A percentile compares a stretch with the other conserved stretches of the same genome.
phyloP scores from a whole-genome alignment of 2,888 invertebrate species.

The Portevinia maculata region DNA sequence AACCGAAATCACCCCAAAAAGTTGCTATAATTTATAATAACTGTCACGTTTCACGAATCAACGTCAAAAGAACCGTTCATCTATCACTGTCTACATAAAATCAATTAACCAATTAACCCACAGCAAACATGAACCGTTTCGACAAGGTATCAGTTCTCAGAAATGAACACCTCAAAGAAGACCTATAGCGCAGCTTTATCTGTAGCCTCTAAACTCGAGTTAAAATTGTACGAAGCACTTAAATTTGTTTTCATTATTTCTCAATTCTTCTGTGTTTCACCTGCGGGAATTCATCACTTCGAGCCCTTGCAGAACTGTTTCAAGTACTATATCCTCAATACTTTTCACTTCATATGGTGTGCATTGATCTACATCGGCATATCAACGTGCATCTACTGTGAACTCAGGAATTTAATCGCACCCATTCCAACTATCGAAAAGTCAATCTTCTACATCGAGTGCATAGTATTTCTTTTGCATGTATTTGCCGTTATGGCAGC shows the following conservation, averaged over 20 bases:
- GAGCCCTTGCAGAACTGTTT: not conserved
- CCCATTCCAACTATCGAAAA: conserved; percentile 75
- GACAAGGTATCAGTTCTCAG: conserved; percentile 6
- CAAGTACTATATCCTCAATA: conserved; percentile 47
- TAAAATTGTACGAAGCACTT: conserved; percentile 60
- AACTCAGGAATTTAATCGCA: conserved; percentile 45
- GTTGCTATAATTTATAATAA: not conserved
- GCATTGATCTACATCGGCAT: conserved; percentile 58
- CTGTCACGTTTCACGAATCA: not conserved
- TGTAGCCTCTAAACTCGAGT: conserved; percentile 48
- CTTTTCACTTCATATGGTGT: conserved; percentile 74
- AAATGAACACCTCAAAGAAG: conserved; percentile 38
- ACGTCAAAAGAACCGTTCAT: not conserved
- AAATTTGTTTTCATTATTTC: conserved; percentile 67
- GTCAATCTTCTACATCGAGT: conserved; percentile 75
- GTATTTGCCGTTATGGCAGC: conserved; percentile 62
- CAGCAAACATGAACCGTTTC: not conserved
- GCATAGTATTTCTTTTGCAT: conserved; percentile 72
- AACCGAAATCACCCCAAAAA: not conserved
- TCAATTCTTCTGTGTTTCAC: conserved; percentile 74
- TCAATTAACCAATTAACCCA: conserved; percentile 53
- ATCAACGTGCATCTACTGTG: conserved; percentile 42
- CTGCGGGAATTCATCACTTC: conserved; percentile 64
- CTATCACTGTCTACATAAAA: conserved; percentile 43
- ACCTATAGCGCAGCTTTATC: not conserved